Percentiles rank a stretch among this genome's conserved stretches.
Evolutionary conservation across 2,113 vertebrate species (phyloP).

Genomic region (Tiliqua scincoides): DNA sequence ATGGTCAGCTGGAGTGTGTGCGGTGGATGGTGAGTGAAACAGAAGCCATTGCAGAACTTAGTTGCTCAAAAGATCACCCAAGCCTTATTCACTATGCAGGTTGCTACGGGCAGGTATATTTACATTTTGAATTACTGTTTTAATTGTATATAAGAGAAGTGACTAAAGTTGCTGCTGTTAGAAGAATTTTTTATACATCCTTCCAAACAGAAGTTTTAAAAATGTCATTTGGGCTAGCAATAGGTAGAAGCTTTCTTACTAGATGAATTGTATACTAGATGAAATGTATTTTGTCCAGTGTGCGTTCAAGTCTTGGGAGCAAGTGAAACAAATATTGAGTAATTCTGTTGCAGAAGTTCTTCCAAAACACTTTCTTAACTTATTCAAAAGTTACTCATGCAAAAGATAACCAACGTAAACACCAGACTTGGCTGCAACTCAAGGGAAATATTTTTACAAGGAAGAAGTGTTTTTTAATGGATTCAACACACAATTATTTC

Average conservation of each 20-base stretch:
- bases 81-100: slow-evolving; percentile 97
- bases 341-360: slow-evolving; percentile 39
- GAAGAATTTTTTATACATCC: neutral
- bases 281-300: neutral
- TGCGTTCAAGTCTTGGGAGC: neutral
- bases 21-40: slow-evolving; percentile 99
- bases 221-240: neutral
- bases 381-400: slow-evolving; percentile 55
- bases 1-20: slow-evolving; percentile 94
- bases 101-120: slow-evolving; percentile 92
- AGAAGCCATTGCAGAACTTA: slow-evolving; percentile 96
- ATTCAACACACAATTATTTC: slow-evolving; percentile 69
- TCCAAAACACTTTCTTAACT: slow-evolving; percentile 29
- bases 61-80: slow-evolving; percentile 93
- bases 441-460: slow-evolving; percentile 77
- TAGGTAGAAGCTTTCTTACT: neutral
- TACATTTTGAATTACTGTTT: slow-evolving; percentile 6
- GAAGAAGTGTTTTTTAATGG: slow-evolving; percentile 66
- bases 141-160: neutral
- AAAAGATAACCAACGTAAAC: slow-evolving; percentile 71
- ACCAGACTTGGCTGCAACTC: slow-evolving; percentile 67
- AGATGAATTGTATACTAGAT: neutral
- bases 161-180: neutral
- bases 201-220: slow-evolving; percentile 4
- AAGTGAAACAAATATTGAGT: slow-evolving; percentile 20